A percentile compares a stretch with the other conserved stretches of the same genome.
These are phyloP conservation scores for Lepidocyrtoides sp. DNA, from an alignment of 2,888 invertebrate species.

Conservation along the genomic window DNA sequence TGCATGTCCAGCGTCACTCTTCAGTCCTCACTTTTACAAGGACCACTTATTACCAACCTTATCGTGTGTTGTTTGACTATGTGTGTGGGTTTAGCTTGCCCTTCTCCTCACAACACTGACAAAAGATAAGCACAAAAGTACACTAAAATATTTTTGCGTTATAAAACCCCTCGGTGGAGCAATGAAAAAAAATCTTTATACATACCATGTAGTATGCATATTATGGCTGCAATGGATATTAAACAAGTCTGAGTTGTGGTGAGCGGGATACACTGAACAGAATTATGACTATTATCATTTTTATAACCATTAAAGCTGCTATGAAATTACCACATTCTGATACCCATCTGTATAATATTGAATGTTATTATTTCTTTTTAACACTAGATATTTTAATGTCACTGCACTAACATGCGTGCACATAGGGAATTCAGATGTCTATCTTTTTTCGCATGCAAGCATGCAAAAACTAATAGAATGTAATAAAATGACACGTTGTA, in stretches of 20 bases:
- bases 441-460: conserved; percentile 16
- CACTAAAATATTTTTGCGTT: neutral
- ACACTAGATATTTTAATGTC: neutral
- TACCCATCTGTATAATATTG: neutral
- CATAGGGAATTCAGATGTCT: conserved; percentile 14
- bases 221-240: neutral
- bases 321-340: conserved; percentile 16
- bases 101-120: neutral
- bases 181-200: neutral
- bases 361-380: neutral
- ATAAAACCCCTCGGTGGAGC: neutral
- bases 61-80: neutral
- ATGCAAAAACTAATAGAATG: conserved; percentile 22
- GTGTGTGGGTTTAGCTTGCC: neutral
- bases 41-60: neutral
- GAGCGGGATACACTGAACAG: neutral
- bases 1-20: conserved; percentile 13
- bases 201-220: neutral
- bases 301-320: neutral
- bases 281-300: neutral
- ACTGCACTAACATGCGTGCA: neutral
- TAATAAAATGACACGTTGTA: conserved; percentile 30
- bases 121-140: neutral
- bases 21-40: neutral
- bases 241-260: neutral